A percentile compares a stretch with the other conserved stretches of the same genome.
Evolutionary conservation across 2,113 vertebrate genomes (phyloP).

Genomic region (Rallus limicola): DNA sequence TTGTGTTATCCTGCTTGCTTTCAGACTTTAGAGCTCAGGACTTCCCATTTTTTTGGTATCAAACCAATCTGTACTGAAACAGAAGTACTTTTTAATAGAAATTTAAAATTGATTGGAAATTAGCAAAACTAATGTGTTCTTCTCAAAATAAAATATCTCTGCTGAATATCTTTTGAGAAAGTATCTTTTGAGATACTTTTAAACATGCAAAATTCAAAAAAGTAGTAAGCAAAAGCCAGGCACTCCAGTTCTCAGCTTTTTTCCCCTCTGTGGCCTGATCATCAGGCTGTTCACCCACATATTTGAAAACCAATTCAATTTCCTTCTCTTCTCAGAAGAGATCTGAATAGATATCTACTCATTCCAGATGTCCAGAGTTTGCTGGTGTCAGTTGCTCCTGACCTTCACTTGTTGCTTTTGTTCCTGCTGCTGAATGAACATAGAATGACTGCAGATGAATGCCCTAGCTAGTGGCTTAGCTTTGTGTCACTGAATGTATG

Average conservation of each 20-base stretch:
- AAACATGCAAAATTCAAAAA: neutral
- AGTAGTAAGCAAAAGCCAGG: neutral
- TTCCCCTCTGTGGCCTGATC: neutral
- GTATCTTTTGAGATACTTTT: neutral
- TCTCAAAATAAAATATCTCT: neutral
- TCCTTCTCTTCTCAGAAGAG: neutral
- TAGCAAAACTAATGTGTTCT: neutral
- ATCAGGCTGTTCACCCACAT: neutral
- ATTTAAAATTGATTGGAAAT: neutral
- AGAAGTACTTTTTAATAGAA: neutral
- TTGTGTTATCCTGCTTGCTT: neutral
- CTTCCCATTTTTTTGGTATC: neutral
- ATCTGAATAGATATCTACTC: neutral
- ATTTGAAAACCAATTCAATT: neutral
- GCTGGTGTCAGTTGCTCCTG: neutral
- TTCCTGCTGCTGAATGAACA: neutral
- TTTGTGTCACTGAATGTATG: neutral
- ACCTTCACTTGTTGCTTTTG: neutral
- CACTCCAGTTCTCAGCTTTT: neutral
- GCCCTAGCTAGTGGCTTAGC: neutral
- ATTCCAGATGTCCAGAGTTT: neutral
- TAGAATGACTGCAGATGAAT: neutral
- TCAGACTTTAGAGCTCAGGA: neutral
- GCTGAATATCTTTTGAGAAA: neutral
- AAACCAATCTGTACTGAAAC: neutral